Conservation (phyloP, 2,113 vertebrate genomes). For the Callorhinus ursinus region DNA sequence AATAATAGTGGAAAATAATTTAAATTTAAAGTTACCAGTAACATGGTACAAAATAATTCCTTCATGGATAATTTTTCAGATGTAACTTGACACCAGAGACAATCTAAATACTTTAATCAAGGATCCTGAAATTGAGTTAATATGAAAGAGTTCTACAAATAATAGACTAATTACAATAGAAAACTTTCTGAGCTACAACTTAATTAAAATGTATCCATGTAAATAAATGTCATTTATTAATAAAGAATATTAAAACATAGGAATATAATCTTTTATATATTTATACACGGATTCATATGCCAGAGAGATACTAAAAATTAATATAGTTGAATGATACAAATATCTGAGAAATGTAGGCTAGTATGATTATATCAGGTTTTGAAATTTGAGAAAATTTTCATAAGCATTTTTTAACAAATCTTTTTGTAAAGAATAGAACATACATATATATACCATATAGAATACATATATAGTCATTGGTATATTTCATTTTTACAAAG, state of each 20-base stretch:
- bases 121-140: slow-evolving; percentile 33
- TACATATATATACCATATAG: neutral
- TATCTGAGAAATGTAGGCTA: slow-evolving; percentile 28
- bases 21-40: neutral
- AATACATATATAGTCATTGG: neutral
- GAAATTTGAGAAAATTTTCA: slow-evolving; percentile 57
- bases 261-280: slow-evolving; percentile 27
- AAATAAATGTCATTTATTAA: slow-evolving; percentile 51
- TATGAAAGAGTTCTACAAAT: slow-evolving; percentile 23
- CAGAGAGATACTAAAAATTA: slow-evolving; percentile 41
- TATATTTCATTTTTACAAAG: slow-evolving; percentile 34
- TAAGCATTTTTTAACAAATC: slow-evolving; percentile 19
- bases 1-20: slow-evolving; percentile 11
- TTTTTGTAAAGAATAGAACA: neutral
- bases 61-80: slow-evolving; percentile 44
- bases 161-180: neutral
- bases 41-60: slow-evolving; percentile 32
- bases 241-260: slow-evolving; percentile 35
- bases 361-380: slow-evolving; percentile 16
- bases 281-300: slow-evolving; percentile 5
- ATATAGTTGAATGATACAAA: neutral
- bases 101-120: slow-evolving; percentile 45
- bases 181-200: slow-evolving; percentile 8
- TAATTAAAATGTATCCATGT: slow-evolving; percentile 41
- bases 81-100: neutral